Conservation (phyloP, 2,888 invertebrate genomes). For the Diloba caeruleocephala region DNA sequence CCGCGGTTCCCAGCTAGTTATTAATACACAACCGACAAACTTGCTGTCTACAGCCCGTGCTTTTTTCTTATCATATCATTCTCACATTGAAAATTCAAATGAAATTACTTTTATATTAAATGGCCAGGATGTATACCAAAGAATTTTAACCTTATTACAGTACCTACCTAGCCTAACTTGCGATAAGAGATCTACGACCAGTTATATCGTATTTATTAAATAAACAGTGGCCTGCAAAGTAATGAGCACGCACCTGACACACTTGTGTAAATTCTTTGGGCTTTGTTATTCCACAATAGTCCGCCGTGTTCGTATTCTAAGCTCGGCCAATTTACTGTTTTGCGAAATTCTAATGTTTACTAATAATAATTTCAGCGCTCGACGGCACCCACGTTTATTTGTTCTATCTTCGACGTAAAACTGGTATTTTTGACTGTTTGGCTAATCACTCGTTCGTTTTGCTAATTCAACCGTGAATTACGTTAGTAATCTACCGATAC, state of each 20-base stretch:
- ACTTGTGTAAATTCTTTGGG: slow-evolving; percentile 41
- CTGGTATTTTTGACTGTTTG: slow-evolving; percentile 34
- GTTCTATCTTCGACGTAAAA: slow-evolving; percentile 22
- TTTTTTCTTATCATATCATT: too few species aligned
- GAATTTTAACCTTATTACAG: too few species aligned
- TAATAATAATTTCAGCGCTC: slow-evolving; percentile 26
- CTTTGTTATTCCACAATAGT: slow-evolving; percentile 24
- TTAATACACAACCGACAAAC: too few species aligned
- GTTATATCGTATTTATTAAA: slow-evolving; percentile 37
- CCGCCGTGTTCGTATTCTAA: slow-evolving; percentile 25
- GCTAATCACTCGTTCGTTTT: slow-evolving; percentile 62
- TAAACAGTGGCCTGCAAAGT: slow-evolving; percentile 33
- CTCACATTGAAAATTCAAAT: too few species aligned
- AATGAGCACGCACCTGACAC: slow-evolving; percentile 54
- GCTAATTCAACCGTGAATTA: slow-evolving; percentile 56
- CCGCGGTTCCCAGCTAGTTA: too few species aligned
- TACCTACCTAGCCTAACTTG: too few species aligned
- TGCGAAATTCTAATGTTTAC: slow-evolving; percentile 22
- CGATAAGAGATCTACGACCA: too few species aligned
- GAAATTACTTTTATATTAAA: too few species aligned
- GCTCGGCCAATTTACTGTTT: slow-evolving; percentile 24
- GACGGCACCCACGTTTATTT: slow-evolving; percentile 14
- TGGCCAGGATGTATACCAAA: too few species aligned
- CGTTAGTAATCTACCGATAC: slow-evolving; percentile 21
- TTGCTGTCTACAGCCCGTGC: too few species aligned